These are phyloP conservation scores for Dicrostonyx torquatus DNA, from an alignment of 2,797 vertebrate genomes.

Conservation along the genomic window DNA sequence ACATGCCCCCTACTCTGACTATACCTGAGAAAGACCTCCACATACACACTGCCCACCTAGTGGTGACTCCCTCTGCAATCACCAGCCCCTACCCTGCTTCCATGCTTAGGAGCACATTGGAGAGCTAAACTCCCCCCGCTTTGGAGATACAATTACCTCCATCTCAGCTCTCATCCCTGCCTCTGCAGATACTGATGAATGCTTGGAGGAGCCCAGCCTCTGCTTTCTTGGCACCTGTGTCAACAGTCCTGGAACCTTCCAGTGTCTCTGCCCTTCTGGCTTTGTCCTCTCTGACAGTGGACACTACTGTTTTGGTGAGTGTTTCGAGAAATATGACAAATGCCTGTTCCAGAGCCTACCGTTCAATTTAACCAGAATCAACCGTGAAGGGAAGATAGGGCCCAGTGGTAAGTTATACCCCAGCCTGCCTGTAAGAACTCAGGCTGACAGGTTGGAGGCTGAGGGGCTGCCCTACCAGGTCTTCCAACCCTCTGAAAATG, in stretches of 20 bases:
- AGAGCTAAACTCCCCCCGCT: fast-evolving
- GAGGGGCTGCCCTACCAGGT: neutral
- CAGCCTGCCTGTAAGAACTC: neutral
- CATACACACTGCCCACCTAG: neutral
- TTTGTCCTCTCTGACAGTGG: slow-evolving; percentile 95
- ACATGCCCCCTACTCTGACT: neutral
- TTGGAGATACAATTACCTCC: neutral
- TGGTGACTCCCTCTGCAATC: neutral
- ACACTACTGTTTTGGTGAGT: slow-evolving; percentile 94
- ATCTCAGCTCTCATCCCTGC: neutral
- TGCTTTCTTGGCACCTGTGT: slow-evolving; percentile 95
- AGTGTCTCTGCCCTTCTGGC: slow-evolving; percentile 92
- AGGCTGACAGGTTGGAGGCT: neutral
- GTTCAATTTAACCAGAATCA: neutral
- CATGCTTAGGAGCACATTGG: fast-evolving
- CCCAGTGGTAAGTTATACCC: neutral
- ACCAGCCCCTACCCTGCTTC: fast-evolving
- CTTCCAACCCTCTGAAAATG: neutral
- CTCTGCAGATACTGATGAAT: slow-evolving; percentile 94
- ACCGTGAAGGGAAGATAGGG: neutral
- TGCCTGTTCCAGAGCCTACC: neutral
- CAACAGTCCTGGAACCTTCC: slow-evolving; percentile 95
- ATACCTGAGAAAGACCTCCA: neutral
- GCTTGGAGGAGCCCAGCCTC: slow-evolving; percentile 92
- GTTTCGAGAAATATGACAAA: neutral